Percentiles rank a stretch among this genome's conserved stretches.
phyloP scores from a whole-genome alignment of 2,113 vertebrate genomes.

The Murina feae region DNA sequence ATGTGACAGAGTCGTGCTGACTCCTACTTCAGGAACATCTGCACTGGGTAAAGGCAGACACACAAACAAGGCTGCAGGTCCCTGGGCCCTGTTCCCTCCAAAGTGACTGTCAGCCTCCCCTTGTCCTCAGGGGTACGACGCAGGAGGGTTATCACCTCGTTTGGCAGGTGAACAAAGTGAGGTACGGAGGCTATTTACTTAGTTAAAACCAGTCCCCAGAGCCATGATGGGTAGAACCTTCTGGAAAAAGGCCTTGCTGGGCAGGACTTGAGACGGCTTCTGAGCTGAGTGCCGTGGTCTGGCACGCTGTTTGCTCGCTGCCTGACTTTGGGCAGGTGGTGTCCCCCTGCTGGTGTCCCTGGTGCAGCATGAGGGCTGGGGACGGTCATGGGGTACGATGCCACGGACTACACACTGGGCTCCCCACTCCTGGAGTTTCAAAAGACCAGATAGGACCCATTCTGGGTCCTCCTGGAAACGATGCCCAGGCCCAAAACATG shows the following conservation, averaged over 20 bases:
- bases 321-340: neutral
- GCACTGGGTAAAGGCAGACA: neutral
- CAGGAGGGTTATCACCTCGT: too few species aligned
- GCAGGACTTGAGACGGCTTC: neutral
- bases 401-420: accelerated
- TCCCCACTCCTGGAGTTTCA: neutral
- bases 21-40: neutral
- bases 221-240: neutral
- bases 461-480: neutral
- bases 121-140: neutral
- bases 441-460: neutral
- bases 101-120: neutral
- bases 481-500: neutral
- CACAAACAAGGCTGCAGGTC: neutral
- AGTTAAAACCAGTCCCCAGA: neutral
- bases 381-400: accelerated
- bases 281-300: too few species aligned
- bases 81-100: neutral
- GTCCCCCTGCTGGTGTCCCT: neutral
- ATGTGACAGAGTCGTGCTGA: accelerated
- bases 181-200: neutral
- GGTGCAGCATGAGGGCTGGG: neutral
- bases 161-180: neutral
- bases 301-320: accelerated
- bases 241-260: neutral